phyloP scores from a whole-genome alignment of 1,140 invertebrate genomes.

The Diabrotica virgifera region DNA sequence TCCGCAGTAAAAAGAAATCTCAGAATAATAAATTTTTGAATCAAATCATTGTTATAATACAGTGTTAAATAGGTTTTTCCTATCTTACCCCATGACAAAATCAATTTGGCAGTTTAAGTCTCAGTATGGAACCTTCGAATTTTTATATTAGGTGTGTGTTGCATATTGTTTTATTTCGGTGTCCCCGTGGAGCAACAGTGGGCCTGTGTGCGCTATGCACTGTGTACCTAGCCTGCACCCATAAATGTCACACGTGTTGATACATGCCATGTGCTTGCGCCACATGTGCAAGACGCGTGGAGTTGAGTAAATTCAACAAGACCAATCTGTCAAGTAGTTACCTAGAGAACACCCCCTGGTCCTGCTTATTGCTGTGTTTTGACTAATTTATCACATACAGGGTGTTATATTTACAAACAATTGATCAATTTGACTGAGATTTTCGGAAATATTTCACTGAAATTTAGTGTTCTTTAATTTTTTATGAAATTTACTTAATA shows the following conservation, averaged over 20 bases:
- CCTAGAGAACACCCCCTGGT: neutral
- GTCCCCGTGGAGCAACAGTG: neutral
- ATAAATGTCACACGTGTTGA: constrained; percentile 40
- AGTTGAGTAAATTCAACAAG: constrained; percentile 15
- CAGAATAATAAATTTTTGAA: no score
- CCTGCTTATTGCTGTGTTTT: no score
- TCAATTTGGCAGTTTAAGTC: neutral
- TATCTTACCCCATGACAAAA: neutral
- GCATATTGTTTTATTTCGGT: constrained; percentile 1
- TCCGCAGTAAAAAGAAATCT: no score
- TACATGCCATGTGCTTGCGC: constrained; percentile 31
- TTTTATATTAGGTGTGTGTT: neutral
- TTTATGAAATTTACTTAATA: no score
- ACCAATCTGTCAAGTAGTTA: constrained; percentile 15
- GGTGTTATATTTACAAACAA: no score
- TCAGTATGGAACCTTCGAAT: neutral
- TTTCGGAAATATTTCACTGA: no score
- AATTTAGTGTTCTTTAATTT: no score
- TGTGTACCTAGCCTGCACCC: constrained; percentile 32
- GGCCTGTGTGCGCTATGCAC: neutral
- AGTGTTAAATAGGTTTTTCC: no score
- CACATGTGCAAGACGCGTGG: constrained; percentile 31
- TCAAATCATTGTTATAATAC: no score
- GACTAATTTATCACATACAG: no score
- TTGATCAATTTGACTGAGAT: no score